Base-by-base conservation (phyloP, 2,797 vertebrate species). In the Gobionotothen gibberifrons region DNA sequence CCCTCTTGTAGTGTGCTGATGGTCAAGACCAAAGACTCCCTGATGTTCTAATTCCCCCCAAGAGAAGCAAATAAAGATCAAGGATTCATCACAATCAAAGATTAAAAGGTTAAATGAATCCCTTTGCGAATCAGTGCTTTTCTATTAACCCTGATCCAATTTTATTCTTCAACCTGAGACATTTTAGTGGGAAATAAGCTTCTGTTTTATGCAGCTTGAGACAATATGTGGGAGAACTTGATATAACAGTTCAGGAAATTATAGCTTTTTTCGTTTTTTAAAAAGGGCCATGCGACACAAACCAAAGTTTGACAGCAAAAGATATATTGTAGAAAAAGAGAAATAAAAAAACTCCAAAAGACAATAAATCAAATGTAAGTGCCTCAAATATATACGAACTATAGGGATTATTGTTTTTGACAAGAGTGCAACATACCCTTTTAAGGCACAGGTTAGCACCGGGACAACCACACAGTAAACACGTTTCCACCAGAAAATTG, bases 21-120 rank as follows among this genome's bases (percentile, higher is more conserved):
- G 49, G 63, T 72, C 72, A 66, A 66, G 63, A 69, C 58, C 55
- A 76, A 65, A 63, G 43, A 69, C 51, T 40, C 3, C 9, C 12
- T 3, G 17, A n/a, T 8, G 4, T 55, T 11, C 42, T 72, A 10
- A n/a, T 69, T 22, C 36, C 11, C 52, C 0, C 42, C 43, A 46
- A 6, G 19, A 49, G 22, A 66, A 13, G 14, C 51, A 7, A 36
- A 51, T 69, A n/a, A 13, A 47, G 0, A 15, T 7, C 10, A 1
- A 61, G 21, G 36, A 26, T 26, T 26, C 4, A 26, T 26, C 26
- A 21, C 46, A 52, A 40, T 22, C 36, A 13, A 26, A 44, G 26
- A 32, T 0, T 14, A 2, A 51, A 55, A 9, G 29, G 3, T 58
- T 14, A 60, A 40, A 53, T 59, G 43, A 2, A 13, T 17, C 39